phyloP scores from a whole-genome alignment of 1,140 invertebrate species.

The Berghia stephanieae region DNA sequence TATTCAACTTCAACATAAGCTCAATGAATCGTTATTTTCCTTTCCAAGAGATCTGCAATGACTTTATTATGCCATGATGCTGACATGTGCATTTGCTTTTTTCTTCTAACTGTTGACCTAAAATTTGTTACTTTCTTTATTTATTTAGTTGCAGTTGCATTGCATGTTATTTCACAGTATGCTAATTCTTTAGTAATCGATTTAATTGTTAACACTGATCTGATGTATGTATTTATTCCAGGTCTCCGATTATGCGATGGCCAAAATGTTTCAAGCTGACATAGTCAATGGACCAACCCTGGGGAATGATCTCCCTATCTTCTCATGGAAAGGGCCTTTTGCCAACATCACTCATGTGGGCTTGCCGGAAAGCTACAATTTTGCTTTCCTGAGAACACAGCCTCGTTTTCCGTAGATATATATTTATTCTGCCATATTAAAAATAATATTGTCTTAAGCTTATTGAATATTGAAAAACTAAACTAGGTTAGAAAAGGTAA shows the following conservation, averaged over 20 bases:
- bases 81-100: background rate
- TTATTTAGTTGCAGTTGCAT: background rate
- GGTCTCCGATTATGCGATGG: constrained; percentile 60
- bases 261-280: constrained; percentile 48
- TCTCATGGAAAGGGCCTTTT: constrained; percentile 50
- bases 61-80: background rate
- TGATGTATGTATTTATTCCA: constrained; percentile 30
- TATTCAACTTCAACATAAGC: too few relatives aligned
- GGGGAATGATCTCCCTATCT: constrained; percentile 49
- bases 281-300: constrained; percentile 62
- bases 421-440: too few relatives aligned
- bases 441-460: too few relatives aligned
- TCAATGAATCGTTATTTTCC: too few relatives aligned
- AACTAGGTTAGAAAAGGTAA: too few relatives aligned
- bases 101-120: background rate
- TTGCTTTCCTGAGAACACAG: constrained; percentile 52
- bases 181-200: background rate
- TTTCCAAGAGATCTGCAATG: too few relatives aligned
- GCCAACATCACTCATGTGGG: constrained; percentile 53
- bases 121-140: background rate
- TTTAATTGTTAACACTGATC: background rate
- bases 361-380: constrained; percentile 59
- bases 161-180: background rate
- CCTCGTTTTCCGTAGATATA: too few relatives aligned
- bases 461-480: too few relatives aligned